These are phyloP conservation scores for Daboia siamensis DNA, from an alignment of 2,113 vertebrate species.

Conservation along the genomic window DNA sequence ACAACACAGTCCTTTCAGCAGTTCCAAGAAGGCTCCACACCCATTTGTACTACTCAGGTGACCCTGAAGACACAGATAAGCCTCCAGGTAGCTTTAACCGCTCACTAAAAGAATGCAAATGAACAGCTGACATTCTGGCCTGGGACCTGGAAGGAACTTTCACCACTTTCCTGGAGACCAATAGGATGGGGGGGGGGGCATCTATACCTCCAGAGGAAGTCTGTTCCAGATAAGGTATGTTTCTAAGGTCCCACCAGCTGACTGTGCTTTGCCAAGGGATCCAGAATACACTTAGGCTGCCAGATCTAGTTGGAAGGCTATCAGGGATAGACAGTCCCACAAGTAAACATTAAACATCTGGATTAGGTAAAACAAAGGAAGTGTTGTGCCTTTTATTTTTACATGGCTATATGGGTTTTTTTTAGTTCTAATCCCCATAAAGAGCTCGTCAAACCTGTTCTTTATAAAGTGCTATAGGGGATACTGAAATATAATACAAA, in stretches of 20 bases:
- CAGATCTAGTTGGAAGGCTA: background rate
- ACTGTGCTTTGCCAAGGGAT: background rate
- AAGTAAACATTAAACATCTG: background rate
- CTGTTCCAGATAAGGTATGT: background rate
- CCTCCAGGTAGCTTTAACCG: no score
- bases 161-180: background rate
- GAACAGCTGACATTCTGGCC: background rate
- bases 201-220: background rate
- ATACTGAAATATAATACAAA: background rate
- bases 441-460: background rate
- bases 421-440: background rate
- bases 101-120: no score
- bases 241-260: background rate
- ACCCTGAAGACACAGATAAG: no score
- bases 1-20: no score
- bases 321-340: background rate
- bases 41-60: no score
- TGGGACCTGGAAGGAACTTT: background rate
- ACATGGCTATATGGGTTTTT: background rate
- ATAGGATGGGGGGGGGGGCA: background rate
- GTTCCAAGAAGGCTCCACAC: no score
- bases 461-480: background rate
- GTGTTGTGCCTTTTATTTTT: background rate
- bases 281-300: background rate
- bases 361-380: background rate